A percentile compares a stretch with the other conserved stretches of the same genome.
Evolutionary conservation across 2,113 vertebrate genomes (phyloP).

Genomic region (Alligator mississippiensis): DNA sequence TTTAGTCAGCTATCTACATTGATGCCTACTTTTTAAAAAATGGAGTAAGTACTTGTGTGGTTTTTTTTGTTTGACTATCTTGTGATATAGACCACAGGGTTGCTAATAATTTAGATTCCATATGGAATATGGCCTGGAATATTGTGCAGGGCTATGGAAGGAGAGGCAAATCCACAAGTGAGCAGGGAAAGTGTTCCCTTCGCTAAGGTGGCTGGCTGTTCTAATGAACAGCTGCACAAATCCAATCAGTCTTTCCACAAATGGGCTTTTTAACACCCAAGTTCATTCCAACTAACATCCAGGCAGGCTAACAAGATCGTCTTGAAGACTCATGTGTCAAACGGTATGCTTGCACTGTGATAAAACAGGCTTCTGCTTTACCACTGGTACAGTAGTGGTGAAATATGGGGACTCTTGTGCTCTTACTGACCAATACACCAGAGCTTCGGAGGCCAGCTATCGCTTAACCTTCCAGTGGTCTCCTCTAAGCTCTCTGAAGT

Average conservation of each 20-base stretch:
- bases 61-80: background rate
- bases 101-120: background rate
- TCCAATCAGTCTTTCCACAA: background rate
- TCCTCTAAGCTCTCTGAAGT: background rate
- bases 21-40: background rate
- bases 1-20: background rate
- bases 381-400: background rate
- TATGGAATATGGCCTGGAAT: background rate
- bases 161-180: slow-evolving; percentile 12
- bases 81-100: background rate
- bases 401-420: too few relatives aligned
- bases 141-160: background rate
- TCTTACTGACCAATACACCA: background rate
- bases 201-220: background rate
- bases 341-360: background rate
- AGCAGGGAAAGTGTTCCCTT: background rate
- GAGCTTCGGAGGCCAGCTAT: background rate
- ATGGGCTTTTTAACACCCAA: background rate
- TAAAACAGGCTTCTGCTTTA: background rate
- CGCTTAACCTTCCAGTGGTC: background rate
- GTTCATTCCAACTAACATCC: background rate
- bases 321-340: background rate
- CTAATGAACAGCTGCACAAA: slow-evolving; percentile 25
- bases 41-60: background rate
- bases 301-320: background rate